Conservation (phyloP, 1,140 invertebrate species). For the Reticulitermes speratus region DNA sequence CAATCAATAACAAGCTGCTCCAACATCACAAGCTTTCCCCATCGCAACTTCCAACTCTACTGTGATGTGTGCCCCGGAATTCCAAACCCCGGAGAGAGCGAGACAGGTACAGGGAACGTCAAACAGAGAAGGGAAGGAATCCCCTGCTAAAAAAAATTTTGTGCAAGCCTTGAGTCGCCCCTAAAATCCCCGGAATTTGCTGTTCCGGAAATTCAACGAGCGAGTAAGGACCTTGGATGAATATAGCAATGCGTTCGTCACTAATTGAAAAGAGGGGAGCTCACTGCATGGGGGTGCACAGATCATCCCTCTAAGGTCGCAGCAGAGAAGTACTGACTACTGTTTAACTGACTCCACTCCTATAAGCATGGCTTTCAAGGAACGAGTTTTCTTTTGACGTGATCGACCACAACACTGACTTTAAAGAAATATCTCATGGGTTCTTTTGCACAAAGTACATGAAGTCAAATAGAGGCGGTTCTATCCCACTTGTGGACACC, state of each 20-base stretch:
- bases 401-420: too few species aligned
- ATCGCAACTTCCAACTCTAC: background rate
- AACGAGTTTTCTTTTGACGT: too few species aligned
- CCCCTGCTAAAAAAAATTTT: background rate
- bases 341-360: too few species aligned
- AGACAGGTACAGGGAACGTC: background rate
- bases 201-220: slow-evolving; percentile 29
- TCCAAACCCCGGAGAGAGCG: slow-evolving; percentile 23
- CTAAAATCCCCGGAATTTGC: slow-evolving; percentile 27
- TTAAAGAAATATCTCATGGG: too few species aligned
- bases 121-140: background rate
- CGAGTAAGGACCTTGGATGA: slow-evolving; percentile 20
- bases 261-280: slow-evolving; percentile 33
- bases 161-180: slow-evolving; percentile 8
- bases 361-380: too few species aligned
- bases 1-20: slow-evolving; percentile 27
- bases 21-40: background rate
- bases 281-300: background rate
- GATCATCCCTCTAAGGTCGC: background rate
- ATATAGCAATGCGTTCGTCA: slow-evolving; percentile 29
- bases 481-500: too few species aligned
- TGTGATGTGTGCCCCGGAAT: slow-evolving; percentile 28
- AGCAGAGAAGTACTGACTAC: background rate
- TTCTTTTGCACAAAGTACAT: too few species aligned
- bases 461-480: too few species aligned